Evolutionary conservation across 2,888 invertebrate genomes (phyloP).

Genomic region (Sialis lutaria): DNA sequence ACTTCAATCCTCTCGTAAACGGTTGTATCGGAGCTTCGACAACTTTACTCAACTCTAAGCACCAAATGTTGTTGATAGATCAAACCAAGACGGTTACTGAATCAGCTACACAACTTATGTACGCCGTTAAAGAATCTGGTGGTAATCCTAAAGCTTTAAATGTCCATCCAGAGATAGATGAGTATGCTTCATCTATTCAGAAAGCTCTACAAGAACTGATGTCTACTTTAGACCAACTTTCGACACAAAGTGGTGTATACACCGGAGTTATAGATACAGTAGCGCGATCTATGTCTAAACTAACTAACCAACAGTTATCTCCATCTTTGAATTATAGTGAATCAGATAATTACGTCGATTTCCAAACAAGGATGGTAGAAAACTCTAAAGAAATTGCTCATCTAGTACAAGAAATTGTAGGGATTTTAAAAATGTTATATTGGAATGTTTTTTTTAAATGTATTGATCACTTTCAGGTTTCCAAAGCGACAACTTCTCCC

Average conservation of each 20-base stretch:
- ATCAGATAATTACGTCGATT: slow-evolving; percentile 76
- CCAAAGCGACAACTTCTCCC: slow-evolving; percentile 64
- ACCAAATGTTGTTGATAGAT: slow-evolving; percentile 74
- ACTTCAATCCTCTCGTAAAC: slow-evolving; percentile 71
- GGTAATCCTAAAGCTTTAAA: slow-evolving; percentile 81
- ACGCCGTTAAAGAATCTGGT: slow-evolving; percentile 72
- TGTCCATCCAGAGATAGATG: slow-evolving; percentile 71
- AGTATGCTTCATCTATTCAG: slow-evolving; percentile 55
- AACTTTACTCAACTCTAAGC: slow-evolving; percentile 70
- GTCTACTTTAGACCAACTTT: slow-evolving; percentile 63
- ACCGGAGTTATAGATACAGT: slow-evolving; percentile 80
- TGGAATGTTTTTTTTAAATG: background rate
- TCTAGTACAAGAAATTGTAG: slow-evolving; percentile 83
- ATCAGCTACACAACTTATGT: slow-evolving; percentile 68
- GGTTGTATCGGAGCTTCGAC: slow-evolving; percentile 80
- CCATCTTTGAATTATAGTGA: slow-evolving; percentile 44
- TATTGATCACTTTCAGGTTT: slow-evolving; percentile 30
- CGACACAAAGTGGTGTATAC: slow-evolving; percentile 78
- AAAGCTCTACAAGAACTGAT: slow-evolving; percentile 70
- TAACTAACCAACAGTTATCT: slow-evolving; percentile 61
- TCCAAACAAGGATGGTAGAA: slow-evolving; percentile 93
- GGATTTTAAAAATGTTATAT: slow-evolving; percentile 9
- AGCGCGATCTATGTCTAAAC: slow-evolving; percentile 68
- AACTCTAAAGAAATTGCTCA: slow-evolving; percentile 86
- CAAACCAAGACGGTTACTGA: slow-evolving; percentile 91